Conservation (phyloP, 2,113 vertebrate species). For the Albula goreensis region DNA sequence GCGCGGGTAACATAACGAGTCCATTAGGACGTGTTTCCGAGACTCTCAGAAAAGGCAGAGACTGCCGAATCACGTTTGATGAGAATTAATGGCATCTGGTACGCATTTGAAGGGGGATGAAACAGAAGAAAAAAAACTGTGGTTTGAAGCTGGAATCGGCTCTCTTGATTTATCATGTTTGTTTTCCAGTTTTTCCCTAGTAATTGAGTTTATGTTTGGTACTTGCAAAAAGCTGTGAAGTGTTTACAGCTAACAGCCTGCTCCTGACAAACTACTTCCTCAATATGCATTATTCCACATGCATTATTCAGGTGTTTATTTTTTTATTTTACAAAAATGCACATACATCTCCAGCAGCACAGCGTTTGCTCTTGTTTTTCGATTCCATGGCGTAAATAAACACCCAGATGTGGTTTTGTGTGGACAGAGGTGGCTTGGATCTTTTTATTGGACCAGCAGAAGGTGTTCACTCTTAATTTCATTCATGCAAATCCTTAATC, state of each 20-base stretch:
- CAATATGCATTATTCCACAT: neutral
- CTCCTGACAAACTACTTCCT: neutral
- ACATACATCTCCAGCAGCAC: neutral
- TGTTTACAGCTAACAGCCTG: neutral
- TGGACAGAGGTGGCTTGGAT: no score
- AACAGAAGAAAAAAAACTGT: neutral
- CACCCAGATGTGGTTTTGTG: no score
- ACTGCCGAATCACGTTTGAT: neutral
- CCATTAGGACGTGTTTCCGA: neutral
- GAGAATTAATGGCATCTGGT: neutral
- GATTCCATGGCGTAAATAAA: neutral
- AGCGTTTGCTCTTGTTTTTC: neutral
- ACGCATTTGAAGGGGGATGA: neutral
- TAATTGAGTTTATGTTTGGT: conserved; percentile 2
- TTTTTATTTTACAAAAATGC: neutral
- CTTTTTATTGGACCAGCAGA: no score
- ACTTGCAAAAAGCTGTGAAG: neutral
- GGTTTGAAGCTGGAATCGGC: no score
- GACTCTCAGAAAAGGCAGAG: neutral
- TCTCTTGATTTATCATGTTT: conserved; percentile 3
- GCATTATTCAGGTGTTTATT: neutral
- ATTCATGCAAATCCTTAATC: no score
- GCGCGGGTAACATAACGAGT: neutral
- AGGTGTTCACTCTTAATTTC: no score
- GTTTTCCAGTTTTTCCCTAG: neutral